Percentiles rank a stretch among this genome's conserved stretches.
These are phyloP conservation scores for Poecilia latipinna DNA, from an alignment of 2,113 vertebrate genomes.

Conservation along the genomic window DNA sequence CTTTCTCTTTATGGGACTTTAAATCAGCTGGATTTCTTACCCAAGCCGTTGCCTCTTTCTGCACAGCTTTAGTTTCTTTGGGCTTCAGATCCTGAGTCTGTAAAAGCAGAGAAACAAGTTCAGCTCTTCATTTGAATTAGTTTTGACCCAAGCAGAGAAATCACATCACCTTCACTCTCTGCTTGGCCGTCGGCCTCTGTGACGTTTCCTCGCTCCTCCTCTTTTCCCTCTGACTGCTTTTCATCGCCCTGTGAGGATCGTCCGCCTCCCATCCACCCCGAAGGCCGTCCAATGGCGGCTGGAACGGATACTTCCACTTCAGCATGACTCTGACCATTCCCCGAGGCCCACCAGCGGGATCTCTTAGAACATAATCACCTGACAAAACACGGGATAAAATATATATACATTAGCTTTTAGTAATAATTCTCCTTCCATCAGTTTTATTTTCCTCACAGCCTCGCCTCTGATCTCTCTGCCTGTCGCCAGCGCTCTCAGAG, in stretches of 20 bases:
- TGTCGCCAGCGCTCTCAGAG: slow-evolving; percentile 79
- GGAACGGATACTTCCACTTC: slow-evolving; percentile 84
- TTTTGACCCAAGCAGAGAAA: neutral
- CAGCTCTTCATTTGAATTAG: neutral
- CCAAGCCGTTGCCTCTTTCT: slow-evolving; percentile 46
- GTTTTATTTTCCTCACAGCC: neutral
- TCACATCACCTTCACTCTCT: slow-evolving; percentile 66
- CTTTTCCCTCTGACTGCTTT: slow-evolving; percentile 28
- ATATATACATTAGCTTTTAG: neutral
- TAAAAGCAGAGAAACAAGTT: neutral
- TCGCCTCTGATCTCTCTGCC: slow-evolving; percentile 85
- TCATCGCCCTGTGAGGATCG: slow-evolving; percentile 12
- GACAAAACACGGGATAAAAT: neutral
- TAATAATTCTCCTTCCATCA: neutral
- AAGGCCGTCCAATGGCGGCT: slow-evolving; percentile 43
- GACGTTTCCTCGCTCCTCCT: slow-evolving; percentile 34
- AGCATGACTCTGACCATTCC: slow-evolving; percentile 82
- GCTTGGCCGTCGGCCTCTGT: slow-evolving; percentile 71
- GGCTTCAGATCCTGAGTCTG: slow-evolving; percentile 42
- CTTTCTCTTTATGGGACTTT: neutral
- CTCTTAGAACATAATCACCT: slow-evolving; percentile 86
- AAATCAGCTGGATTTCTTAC: slow-evolving; percentile 34
- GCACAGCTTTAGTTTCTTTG: slow-evolving; percentile 32
- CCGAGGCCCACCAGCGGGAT: slow-evolving; percentile 76
- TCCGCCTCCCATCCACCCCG: slow-evolving; percentile 2